Base-by-base conservation (phyloP, 1,140 invertebrate species). In the Eurosta solidaginis region DNA sequence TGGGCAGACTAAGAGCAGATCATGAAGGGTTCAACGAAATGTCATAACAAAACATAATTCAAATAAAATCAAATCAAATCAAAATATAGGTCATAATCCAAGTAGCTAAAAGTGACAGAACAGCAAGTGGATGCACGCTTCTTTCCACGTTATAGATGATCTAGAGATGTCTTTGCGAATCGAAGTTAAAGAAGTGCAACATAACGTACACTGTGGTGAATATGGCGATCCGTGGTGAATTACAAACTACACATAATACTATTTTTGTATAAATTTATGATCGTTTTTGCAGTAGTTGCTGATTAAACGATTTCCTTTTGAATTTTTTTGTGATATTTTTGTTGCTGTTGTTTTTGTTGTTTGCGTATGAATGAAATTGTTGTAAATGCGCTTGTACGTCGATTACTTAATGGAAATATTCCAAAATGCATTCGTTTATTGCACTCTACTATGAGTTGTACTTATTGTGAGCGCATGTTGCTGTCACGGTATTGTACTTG, bases 341-440 rank as follows among this genome's bases (percentile, higher is more conserved):
- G 7, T 20, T 20, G 33, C 33, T 40, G 29, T 42, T 68, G 33
- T 17, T 7, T 12, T 12, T 47, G 4, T 47, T 47, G 45, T n/a
- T n/a, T n/a, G n/a, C n/a, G n/a, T 47, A 17, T 47, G 45, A 47
- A 47, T 47, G 25, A 63, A 6, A 36, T 40, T 40, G 59, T 63
- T 63, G 29, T 63, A 17, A 33, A 29, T 36, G 36, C 25, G 6
- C 22, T 40, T 14, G 40, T 42, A 6, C 49, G 59, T 7, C 33
- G 29, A 68, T 68, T 68, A 68, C 59, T 40, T 40, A 68, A 68
- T 36, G 59, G 59, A 68, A 36, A 68, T 68, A n/a, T 68, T 40
- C 59, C 59, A 68, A 7, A n/a, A 59, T 59, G 29, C 22, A 29
- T 33, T 40, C 59, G 59, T 40, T 40, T 68, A 68, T 9, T 68